A percentile compares a stretch with the other conserved stretches of the same genome.
phyloP scores from a whole-genome alignment of 2,797 vertebrate species.

The Carapus acus region DNA sequence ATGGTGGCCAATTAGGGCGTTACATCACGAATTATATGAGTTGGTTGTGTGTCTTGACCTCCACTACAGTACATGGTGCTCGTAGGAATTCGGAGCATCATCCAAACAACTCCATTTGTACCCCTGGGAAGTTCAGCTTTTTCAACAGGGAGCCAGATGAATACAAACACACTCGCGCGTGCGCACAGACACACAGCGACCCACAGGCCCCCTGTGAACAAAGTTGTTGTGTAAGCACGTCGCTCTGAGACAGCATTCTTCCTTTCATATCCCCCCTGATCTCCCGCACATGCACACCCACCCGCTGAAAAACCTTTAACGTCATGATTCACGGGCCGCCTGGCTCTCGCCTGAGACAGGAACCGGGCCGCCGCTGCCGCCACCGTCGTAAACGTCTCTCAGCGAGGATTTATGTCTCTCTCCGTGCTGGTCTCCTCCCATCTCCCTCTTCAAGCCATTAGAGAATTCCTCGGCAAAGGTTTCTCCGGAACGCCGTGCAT shows the following conservation, averaged over 20 bases:
- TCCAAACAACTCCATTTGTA: no score
- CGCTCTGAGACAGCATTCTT: slow-evolving; percentile 40
- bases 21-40: no score
- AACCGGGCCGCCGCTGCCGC: slow-evolving; percentile 50
- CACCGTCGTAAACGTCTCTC: slow-evolving; percentile 59
- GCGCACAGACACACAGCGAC: no score
- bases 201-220: no score
- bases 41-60: no score
- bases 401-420: slow-evolving; percentile 63
- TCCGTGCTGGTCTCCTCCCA: slow-evolving; percentile 47
- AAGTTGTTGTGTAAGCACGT: slow-evolving; percentile 19
- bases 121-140: no score
- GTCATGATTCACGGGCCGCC: slow-evolving; percentile 58
- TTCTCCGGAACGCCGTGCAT: slow-evolving; percentile 52
- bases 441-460: slow-evolving; percentile 57
- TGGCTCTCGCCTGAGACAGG: slow-evolving; percentile 52
- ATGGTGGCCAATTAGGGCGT: no score
- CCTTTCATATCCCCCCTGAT: slow-evolving; percentile 51
- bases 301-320: slow-evolving; percentile 55
- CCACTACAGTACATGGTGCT: no score
- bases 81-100: no score
- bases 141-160: no score
- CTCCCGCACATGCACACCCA: slow-evolving; percentile 46
- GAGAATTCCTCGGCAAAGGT: slow-evolving; percentile 60
- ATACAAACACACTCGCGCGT: no score